Conservation (phyloP, 2,888 invertebrate genomes). For the Helicoverpa assulta region DNA sequence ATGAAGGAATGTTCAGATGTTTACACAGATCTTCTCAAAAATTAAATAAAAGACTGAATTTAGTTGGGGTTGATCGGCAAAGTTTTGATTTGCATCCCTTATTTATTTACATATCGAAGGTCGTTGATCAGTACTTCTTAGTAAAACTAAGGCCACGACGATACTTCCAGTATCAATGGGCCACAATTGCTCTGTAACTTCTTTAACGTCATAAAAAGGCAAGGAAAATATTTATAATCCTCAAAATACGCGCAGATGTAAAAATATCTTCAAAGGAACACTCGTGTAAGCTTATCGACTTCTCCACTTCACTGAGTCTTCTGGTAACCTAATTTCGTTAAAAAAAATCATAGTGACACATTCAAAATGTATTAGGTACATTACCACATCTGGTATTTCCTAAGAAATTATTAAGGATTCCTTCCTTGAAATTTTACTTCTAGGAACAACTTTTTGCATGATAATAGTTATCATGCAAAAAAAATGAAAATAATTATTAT, state of each 20-base stretch:
- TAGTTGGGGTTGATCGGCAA: too few species aligned
- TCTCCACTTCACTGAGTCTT: conserved; percentile 51
- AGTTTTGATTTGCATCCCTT: too few species aligned
- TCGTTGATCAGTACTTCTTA: too few species aligned
- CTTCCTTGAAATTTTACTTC: neutral
- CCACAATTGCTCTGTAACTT: neutral
- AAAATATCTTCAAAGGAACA: conserved; percentile 61
- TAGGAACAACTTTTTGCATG: neutral
- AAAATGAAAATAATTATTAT: too few species aligned
- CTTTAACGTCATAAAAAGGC: conserved; percentile 29
- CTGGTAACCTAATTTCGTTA: conserved; percentile 60
- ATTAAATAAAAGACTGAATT: too few species aligned
- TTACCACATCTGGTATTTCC: conserved; percentile 3
- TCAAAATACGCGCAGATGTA: conserved; percentile 42
- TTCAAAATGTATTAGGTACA: conserved; percentile 12
- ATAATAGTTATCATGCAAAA: too few species aligned
- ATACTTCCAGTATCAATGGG: neutral
- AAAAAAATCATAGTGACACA: conserved; percentile 49
- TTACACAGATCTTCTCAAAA: too few species aligned
- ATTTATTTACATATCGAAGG: too few species aligned
- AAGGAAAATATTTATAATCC: conserved; percentile 43
- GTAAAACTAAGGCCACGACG: too few species aligned
- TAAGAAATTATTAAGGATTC: conserved; percentile 9
- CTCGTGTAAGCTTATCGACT: conserved; percentile 61
- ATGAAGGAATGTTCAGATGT: too few species aligned